phyloP scores from a whole-genome alignment of 2,113 vertebrate genomes.

The Phasianus colchicus region DNA sequence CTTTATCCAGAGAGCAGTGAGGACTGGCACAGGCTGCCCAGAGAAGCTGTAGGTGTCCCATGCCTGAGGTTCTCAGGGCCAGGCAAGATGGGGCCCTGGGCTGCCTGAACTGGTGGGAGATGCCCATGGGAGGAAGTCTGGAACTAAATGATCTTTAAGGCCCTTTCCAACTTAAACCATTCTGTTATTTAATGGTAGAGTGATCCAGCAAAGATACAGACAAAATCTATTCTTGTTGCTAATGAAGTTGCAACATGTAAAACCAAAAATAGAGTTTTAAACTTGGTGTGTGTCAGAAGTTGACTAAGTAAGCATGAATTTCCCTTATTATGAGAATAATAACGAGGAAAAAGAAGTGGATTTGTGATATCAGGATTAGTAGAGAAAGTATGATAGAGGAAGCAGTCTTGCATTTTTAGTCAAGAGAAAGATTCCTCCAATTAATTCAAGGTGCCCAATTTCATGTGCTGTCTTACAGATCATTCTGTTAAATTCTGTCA shows the following conservation, averaged over 20 bases:
- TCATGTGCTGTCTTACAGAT: background rate
- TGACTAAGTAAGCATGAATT: background rate
- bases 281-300: background rate
- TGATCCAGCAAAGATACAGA: background rate
- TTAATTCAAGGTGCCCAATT: background rate
- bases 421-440: background rate
- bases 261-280: background rate
- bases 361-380: background rate
- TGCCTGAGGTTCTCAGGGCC: background rate
- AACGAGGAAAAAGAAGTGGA: background rate
- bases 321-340: background rate
- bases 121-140: background rate
- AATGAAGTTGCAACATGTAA: background rate
- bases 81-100: background rate
- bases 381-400: background rate
- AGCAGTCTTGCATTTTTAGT: background rate
- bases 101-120: background rate
- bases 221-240: background rate
- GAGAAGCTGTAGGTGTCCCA: background rate
- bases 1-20: background rate
- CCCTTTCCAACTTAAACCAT: background rate
- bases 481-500: background rate
- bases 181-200: background rate
- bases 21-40: background rate
- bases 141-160: background rate